Conservation (phyloP, 2,888 invertebrate genomes). For the Bruchidius siliquastri region DNA sequence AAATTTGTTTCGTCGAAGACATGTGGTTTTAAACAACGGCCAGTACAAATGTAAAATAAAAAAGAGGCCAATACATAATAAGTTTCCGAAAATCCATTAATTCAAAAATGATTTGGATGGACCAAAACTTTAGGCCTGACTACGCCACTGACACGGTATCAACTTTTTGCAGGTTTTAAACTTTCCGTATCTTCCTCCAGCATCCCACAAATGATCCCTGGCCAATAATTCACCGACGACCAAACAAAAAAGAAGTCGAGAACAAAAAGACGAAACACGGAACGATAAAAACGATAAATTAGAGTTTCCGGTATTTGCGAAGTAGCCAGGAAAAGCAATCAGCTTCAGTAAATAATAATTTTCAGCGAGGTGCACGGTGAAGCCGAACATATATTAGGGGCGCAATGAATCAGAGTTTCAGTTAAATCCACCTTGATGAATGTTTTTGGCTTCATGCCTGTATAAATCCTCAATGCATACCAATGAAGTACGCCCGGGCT, state of each 20-base stretch:
- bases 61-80: no score
- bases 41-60: no score
- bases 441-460: constrained; percentile 52
- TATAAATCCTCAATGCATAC: constrained; percentile 52
- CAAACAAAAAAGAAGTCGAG: neutral
- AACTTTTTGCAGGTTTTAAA: neutral
- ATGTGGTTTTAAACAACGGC: no score
- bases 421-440: constrained; percentile 52
- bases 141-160: neutral
- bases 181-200: constrained; percentile 2
- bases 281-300: constrained; percentile 17
- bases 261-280: neutral
- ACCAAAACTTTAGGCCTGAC: no score
- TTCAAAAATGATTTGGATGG: no score
- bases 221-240: neutral
- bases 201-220: constrained; percentile 1
- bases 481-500: constrained; percentile 47
- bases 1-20: no score
- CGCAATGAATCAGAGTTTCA: constrained; percentile 51
- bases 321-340: constrained; percentile 40
- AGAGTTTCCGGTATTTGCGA: constrained; percentile 27
- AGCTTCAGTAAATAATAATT: constrained; percentile 46
- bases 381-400: constrained; percentile 49
- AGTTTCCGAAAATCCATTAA: no score
- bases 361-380: constrained; percentile 43